These are phyloP conservation scores for Leuciscus idus DNA, from an alignment of 2,113 vertebrate genomes.

Conservation along the genomic window DNA sequence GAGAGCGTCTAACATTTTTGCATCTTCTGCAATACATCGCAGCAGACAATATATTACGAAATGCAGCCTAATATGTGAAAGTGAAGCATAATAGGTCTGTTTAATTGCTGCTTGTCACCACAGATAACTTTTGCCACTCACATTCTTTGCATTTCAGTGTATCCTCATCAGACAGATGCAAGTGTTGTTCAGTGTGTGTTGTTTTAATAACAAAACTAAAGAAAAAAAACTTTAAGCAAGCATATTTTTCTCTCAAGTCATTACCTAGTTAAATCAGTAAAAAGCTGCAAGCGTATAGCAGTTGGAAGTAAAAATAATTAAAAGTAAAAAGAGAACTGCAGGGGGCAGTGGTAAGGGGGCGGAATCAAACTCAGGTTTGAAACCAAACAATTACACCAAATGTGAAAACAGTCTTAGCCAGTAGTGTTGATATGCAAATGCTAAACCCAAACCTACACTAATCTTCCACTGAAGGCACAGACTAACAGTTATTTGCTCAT, in stretches of 20 bases:
- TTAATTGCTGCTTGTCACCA: not conserved
- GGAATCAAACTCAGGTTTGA: not conserved
- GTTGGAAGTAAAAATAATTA: not conserved
- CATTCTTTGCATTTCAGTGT: not conserved
- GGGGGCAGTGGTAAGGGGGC: not conserved
- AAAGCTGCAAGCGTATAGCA: not conserved
- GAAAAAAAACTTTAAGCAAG: not conserved
- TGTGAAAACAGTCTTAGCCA: not conserved
- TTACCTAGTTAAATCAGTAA: not conserved
- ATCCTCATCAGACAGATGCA: not conserved
- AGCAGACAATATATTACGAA: not conserved
- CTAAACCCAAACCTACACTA: not conserved
- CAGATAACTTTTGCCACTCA: not conserved
- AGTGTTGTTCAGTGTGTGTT: not conserved
- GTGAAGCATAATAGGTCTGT: not conserved
- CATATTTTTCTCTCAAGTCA: not conserved
- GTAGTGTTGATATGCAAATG: not conserved
- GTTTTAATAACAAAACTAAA: not conserved
- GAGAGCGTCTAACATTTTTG: not conserved
- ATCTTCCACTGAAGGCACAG: not conserved
- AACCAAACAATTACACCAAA: not conserved
- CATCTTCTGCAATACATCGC: not conserved
- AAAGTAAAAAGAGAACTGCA: not conserved
- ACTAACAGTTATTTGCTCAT: not conserved
- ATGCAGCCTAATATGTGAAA: not conserved